Conservation (phyloP, 92 coral and sea anemone genomes). For the Actinernus sp. region DNA sequence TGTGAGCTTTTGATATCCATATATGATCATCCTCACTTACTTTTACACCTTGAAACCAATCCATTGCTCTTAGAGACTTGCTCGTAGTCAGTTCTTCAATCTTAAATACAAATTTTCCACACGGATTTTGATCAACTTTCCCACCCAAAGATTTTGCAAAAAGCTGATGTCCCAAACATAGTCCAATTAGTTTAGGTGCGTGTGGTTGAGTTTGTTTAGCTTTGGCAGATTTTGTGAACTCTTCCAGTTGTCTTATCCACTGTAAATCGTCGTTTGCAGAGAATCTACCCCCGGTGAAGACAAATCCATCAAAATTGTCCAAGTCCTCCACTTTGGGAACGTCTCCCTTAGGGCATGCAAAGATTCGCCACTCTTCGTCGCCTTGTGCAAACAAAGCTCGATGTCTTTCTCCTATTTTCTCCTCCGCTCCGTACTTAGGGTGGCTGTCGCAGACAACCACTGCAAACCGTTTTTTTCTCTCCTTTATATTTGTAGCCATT, state of each 20-base stretch:
- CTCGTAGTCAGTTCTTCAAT: too few relatives aligned
- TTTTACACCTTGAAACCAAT: too few relatives aligned
- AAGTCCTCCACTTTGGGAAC: not conserved
- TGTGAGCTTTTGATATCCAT: too few relatives aligned
- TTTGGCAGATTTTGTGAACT: not conserved
- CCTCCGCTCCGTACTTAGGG: too few relatives aligned
- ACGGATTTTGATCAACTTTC: too few relatives aligned
- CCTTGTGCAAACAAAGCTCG: not conserved
- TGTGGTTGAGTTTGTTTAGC: not conserved
- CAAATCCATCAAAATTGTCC: not conserved
- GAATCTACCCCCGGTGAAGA: not conserved
- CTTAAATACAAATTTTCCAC: too few relatives aligned
- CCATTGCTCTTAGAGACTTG: too few relatives aligned
- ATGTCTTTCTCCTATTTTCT: not conserved
- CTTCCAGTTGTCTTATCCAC: not conserved
- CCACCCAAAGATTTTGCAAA: too few relatives aligned
- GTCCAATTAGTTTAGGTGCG: not conserved
- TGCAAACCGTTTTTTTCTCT: not conserved
- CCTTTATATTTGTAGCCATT: too few relatives aligned
- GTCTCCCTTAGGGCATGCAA: conserved; percentile 1
- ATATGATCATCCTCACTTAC: too few relatives aligned
- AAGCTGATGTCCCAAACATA: too few relatives aligned
- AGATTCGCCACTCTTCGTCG: not conserved
- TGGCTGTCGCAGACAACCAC: not conserved
- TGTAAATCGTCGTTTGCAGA: not conserved